A percentile compares a stretch with the other conserved stretches of the same genome.
Evolutionary conservation across 2,113 vertebrate species (phyloP).

Genomic region (Heptranchias perlo): DNA sequence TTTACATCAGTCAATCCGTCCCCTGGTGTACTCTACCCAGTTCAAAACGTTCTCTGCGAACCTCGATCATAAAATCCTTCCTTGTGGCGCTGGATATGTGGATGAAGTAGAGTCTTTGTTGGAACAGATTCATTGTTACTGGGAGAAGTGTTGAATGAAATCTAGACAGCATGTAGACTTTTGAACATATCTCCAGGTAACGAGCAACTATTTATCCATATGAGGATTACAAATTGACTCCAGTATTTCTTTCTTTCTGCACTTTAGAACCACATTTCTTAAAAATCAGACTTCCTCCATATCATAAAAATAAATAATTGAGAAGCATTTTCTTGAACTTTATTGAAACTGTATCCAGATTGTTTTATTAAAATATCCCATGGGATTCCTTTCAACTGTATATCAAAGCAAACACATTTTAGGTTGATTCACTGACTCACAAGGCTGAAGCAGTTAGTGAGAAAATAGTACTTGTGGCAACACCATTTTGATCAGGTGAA

Average conservation of each 20-base stretch:
- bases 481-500: neutral
- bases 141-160: neutral
- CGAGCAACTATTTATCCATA: neutral
- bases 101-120: neutral
- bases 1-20: neutral
- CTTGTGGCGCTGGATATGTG: neutral
- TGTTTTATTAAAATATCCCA: neutral
- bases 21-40: neutral
- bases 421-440: neutral
- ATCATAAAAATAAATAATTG: neutral
- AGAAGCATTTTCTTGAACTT: neutral
- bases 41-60: neutral
- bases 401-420: neutral
- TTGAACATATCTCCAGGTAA: constrained; percentile 7
- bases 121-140: constrained; percentile 20
- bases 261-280: too few relatives aligned
- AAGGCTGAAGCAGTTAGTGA: neutral
- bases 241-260: too few relatives aligned
- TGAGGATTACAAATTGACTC: neutral
- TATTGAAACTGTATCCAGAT: neutral
- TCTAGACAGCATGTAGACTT: neutral
- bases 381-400: neutral
- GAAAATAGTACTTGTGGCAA: neutral
- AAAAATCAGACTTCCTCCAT: too few relatives aligned
- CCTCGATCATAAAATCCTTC: neutral